phyloP scores from a whole-genome alignment of 2,888 invertebrate species.

The Chrysotoxum bicinctum region DNA sequence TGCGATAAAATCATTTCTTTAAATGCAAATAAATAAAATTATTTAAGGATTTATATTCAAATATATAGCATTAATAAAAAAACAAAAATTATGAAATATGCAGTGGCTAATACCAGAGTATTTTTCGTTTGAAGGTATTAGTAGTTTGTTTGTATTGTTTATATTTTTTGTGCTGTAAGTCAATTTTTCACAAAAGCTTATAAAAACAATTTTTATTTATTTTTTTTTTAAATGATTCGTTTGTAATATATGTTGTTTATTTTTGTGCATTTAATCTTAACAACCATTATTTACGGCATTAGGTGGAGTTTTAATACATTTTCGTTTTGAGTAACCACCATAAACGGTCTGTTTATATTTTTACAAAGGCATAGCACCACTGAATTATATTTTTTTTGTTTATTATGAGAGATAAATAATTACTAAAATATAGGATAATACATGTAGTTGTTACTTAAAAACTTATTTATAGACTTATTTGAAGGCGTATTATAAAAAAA shows the following conservation, averaged over 20 bases:
- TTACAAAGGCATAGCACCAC: slow-evolving; percentile 66
- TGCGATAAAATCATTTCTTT: slow-evolving; percentile 1
- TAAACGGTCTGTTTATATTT: slow-evolving; percentile 16
- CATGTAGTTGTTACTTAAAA: slow-evolving; percentile 51
- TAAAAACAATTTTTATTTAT: not conserved
- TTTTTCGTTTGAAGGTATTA: slow-evolving; percentile 11
- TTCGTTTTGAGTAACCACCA: slow-evolving; percentile 45
- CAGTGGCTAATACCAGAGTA: slow-evolving; percentile 65
- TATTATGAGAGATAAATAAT: slow-evolving; percentile 46
- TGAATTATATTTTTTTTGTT: slow-evolving; percentile 51
- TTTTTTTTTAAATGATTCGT: slow-evolving; percentile 24
- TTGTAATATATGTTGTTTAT: slow-evolving; percentile 44
- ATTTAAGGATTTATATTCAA: slow-evolving; percentile 1
- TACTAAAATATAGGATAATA: slow-evolving; percentile 62
- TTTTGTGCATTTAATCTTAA: slow-evolving; percentile 49
- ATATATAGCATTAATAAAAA: not conserved
- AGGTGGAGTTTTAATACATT: slow-evolving; percentile 37
- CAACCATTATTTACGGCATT: slow-evolving; percentile 55
- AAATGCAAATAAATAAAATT: slow-evolving; percentile 35
- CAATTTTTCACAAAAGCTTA: not conserved
- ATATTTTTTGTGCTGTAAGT: not conserved
- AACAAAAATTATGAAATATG: slow-evolving; percentile 41
- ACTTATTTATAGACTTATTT: slow-evolving; percentile 6
- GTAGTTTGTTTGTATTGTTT: slow-evolving; percentile 22
- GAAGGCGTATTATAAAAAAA: slow-evolving; percentile 45